These are phyloP conservation scores for Porites australiensis DNA, from an alignment of 64 coral and sea anemone species.

Conservation along the genomic window DNA sequence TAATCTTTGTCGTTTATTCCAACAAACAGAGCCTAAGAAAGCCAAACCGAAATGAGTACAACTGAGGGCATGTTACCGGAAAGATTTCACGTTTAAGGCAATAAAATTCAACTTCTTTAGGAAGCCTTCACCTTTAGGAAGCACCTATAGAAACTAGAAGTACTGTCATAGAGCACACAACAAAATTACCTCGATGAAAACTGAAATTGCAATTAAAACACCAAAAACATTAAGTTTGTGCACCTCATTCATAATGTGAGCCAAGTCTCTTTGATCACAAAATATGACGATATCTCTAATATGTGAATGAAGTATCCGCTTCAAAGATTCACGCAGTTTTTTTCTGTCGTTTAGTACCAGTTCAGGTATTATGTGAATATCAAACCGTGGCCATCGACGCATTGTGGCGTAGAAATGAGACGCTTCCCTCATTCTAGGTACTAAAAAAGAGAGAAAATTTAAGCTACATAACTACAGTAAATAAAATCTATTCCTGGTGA, in stretches of 20 bases:
- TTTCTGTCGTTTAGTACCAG: constrained; percentile 1
- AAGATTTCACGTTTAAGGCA: not conserved
- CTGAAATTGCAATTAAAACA: too few relatives aligned
- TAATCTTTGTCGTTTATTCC: constrained; percentile 67
- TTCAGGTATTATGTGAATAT: constrained; percentile 64
- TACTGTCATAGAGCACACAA: too few relatives aligned
- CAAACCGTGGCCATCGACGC: constrained; percentile 39
- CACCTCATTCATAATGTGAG: constrained; percentile 69
- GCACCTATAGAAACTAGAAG: too few relatives aligned
- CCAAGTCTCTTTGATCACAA: constrained; percentile 62
- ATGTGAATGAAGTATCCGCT: not conserved
- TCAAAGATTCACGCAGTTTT: not conserved
- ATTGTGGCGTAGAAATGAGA: constrained; percentile 52
- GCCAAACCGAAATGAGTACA: not conserved
- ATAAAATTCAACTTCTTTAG: too few relatives aligned
- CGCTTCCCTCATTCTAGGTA: constrained; percentile 16
- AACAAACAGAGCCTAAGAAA: constrained; percentile 49
- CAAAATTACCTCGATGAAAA: too few relatives aligned
- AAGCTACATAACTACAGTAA: not conserved
- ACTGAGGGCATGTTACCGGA: not conserved
- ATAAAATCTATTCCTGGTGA: too few relatives aligned
- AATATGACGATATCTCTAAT: constrained; percentile 63
- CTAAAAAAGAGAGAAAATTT: not conserved
- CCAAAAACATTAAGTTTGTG: too few relatives aligned
- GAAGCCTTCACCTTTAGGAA: too few relatives aligned